These are phyloP conservation scores for Brachyptera putata DNA, from an alignment of 2,888 invertebrate species.

Conservation along the genomic window DNA sequence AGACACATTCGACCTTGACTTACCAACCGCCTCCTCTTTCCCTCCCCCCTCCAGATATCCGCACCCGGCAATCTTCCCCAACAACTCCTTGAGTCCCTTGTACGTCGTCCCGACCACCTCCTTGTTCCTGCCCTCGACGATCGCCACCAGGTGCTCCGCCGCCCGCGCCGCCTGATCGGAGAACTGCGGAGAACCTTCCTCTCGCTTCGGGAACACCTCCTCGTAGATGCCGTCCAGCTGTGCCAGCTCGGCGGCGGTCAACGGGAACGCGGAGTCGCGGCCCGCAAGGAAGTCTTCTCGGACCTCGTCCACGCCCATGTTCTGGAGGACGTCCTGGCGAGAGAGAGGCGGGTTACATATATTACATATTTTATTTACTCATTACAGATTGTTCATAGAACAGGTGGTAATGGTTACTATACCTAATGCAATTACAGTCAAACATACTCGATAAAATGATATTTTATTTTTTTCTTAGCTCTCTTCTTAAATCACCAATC, in stretches of 20 bases:
- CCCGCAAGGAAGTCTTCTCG: conserved; percentile 81
- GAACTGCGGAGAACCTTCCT: neutral
- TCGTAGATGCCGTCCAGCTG: conserved; percentile 69
- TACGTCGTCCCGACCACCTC: conserved; percentile 77
- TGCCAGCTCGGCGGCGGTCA: conserved; percentile 70
- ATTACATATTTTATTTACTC: too few species aligned
- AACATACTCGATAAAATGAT: too few species aligned
- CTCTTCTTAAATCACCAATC: too few species aligned
- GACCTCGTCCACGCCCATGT: conserved; percentile 67
- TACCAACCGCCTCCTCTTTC: too few species aligned
- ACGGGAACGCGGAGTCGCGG: conserved; percentile 74
- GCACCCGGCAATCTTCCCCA: neutral
- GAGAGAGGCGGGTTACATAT: conserved; percentile 11
- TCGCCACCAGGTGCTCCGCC: conserved; percentile 76
- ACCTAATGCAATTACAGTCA: too few species aligned
- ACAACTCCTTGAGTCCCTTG: conserved; percentile 44
- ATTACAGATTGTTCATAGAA: too few species aligned
- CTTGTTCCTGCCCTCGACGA: conserved; percentile 80
- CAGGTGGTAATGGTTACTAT: too few species aligned
- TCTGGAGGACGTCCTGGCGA: conserved; percentile 63
- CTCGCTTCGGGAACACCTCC: conserved; percentile 72
- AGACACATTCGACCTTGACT: too few species aligned
- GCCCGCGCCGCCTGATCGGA: conserved; percentile 48
- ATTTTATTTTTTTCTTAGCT: too few species aligned
- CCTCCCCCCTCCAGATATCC: neutral